phyloP scores from a whole-genome alignment of 2,888 invertebrate species.

The Pseudoips prasinana region DNA sequence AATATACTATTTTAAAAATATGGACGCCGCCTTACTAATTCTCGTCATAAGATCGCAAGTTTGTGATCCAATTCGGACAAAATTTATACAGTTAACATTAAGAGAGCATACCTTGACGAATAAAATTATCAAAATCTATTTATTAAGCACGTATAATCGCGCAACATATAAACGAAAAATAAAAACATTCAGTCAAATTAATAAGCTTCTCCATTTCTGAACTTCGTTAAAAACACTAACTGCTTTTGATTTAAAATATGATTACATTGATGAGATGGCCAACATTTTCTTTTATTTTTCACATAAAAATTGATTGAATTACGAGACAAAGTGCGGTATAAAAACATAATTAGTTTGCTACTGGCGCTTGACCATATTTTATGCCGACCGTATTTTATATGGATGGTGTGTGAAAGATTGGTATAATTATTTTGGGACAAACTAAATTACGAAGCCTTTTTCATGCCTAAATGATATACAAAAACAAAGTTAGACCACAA shows the following conservation, averaged over 20 bases:
- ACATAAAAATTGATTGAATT: slow-evolving; percentile 33
- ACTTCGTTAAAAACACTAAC: slow-evolving; percentile 12
- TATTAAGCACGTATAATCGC: no score
- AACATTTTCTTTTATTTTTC: slow-evolving; percentile 25
- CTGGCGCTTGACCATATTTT: slow-evolving; percentile 18
- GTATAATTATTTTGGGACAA: slow-evolving; percentile 1
- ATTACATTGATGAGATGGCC: slow-evolving; percentile 16
- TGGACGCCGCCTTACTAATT: no score
- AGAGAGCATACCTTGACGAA: no score
- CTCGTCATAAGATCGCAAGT: no score
- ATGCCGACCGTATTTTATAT: slow-evolving; percentile 13
- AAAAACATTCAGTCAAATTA: no score
- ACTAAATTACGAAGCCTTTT: no score
- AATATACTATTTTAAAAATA: no score
- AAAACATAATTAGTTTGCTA: slow-evolving; percentile 36
- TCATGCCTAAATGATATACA: not conserved
- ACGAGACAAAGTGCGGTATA: slow-evolving; percentile 22
- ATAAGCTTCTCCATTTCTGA: no score
- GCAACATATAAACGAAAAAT: no score
- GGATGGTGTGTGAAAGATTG: slow-evolving; percentile 18
- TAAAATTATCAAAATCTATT: no score
- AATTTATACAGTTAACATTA: no score
- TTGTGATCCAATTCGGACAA: no score
- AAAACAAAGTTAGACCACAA: not conserved
- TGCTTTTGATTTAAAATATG: slow-evolving; percentile 15